Percentiles rank a stretch among this genome's conserved stretches.
Evolutionary conservation across 2,888 invertebrate genomes (phyloP).

Genomic region (Trachelus tabidus): DNA sequence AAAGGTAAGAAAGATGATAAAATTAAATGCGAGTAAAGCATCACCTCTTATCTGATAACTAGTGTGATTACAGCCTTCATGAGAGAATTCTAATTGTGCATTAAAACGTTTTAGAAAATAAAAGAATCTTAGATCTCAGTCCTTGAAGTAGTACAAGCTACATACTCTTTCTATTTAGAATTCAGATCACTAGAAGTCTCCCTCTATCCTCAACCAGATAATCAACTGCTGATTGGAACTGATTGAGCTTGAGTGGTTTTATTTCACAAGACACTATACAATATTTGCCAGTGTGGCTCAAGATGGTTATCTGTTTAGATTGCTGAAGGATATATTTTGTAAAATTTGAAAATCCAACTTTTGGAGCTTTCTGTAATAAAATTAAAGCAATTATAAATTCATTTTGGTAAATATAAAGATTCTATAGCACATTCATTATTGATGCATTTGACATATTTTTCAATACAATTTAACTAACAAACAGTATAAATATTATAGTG

Average conservation of each 20-base stretch:
- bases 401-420: too few species aligned
- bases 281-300: not conserved
- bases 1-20: not conserved
- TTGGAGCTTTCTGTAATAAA: too few species aligned
- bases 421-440: too few species aligned
- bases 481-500: too few species aligned
- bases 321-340: not conserved
- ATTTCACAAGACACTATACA: not conserved
- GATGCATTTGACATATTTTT: too few species aligned
- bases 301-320: not conserved
- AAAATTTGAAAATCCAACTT: too few species aligned
- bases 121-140: not conserved
- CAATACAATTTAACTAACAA: too few species aligned
- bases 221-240: conserved; percentile 10
- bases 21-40: not conserved
- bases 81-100: not conserved
- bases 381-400: too few species aligned
- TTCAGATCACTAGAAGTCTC: not conserved
- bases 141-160: not conserved
- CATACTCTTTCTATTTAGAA: not conserved
- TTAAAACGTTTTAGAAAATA: too few species aligned
- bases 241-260: conserved; percentile 17
- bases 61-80: not conserved
- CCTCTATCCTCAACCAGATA: not conserved
- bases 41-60: not conserved